A percentile compares a stretch with the other conserved stretches of the same genome.
phyloP scores from a whole-genome alignment of 2,888 invertebrate species.

The Troides oblongomaculatus region DNA sequence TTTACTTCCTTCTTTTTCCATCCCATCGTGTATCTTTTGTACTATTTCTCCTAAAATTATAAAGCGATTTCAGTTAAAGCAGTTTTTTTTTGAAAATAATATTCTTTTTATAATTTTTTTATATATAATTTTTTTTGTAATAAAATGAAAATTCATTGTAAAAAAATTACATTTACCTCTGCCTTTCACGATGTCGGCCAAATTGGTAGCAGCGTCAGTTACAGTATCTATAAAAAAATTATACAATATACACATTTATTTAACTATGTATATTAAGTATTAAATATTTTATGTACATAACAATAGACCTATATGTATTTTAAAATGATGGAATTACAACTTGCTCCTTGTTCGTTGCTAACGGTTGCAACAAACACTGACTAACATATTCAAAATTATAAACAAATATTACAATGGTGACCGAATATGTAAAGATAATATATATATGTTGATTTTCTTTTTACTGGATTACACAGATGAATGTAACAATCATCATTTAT shows the following conservation, averaged over 20 bases:
- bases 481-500: too few species aligned
- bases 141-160: neutral
- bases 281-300: too few species aligned
- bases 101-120: too few species aligned
- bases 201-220: slow-evolving; percentile 51
- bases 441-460: too few species aligned
- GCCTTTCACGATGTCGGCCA: slow-evolving; percentile 51
- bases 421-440: neutral
- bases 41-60: slow-evolving; percentile 48
- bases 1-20: slow-evolving; percentile 46
- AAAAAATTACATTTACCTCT: slow-evolving; percentile 43
- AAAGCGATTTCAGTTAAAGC: neutral
- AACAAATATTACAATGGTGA: neutral
- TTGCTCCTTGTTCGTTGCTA: too few species aligned
- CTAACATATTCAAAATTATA: too few species aligned
- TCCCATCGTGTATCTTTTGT: slow-evolving; percentile 44
- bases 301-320: too few species aligned
- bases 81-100: neutral
- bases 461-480: too few species aligned
- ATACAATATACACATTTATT: neutral
- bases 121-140: too few species aligned
- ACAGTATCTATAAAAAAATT: slow-evolving; percentile 42
- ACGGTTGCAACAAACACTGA: too few species aligned
- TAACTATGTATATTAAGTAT: neutral
- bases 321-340: too few species aligned